These are phyloP conservation scores for Melanerpes formicivorus DNA, from an alignment of 2,113 vertebrate genomes.

Conservation along the genomic window DNA sequence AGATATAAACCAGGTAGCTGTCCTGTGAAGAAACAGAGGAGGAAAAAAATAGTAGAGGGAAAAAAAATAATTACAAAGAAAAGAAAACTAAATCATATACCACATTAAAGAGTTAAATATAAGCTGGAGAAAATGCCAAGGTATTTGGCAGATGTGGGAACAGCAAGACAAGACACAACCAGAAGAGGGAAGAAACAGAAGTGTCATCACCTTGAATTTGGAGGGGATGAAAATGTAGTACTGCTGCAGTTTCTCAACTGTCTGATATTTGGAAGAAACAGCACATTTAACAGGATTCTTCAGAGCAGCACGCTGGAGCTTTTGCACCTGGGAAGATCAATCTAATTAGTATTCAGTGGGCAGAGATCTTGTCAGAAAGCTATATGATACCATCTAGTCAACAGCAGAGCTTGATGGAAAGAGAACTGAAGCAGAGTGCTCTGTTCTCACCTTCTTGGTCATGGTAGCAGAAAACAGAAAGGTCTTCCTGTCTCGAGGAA, in stretches of 20 bases:
- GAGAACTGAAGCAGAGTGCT: not conserved
- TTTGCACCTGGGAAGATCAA: slow-evolving; percentile 87
- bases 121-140: not conserved
- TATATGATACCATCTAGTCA: not conserved
- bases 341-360: not conserved
- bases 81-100: accelerated
- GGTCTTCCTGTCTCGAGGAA: slow-evolving; percentile 93
- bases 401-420: not conserved
- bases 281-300: slow-evolving; percentile 95
- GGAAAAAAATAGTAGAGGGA: not conserved
- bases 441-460: slow-evolving; percentile 92
- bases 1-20: slow-evolving; percentile 94
- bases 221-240: slow-evolving; percentile 96
- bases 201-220: slow-evolving; percentile 90
- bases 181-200: not conserved
- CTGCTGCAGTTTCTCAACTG: slow-evolving; percentile 97
- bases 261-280: slow-evolving; percentile 95
- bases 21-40: slow-evolving; percentile 77
- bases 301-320: slow-evolving; percentile 93
- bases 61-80: no score
- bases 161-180: not conserved
- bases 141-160: not conserved
- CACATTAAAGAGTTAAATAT: not conserved
- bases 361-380: not conserved
- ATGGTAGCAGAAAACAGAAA: slow-evolving; percentile 98